Percentiles rank a stretch among this genome's conserved stretches.
Conservation (phyloP, 1,140 invertebrate species). For the Cataglyphis hispanica region DNA sequence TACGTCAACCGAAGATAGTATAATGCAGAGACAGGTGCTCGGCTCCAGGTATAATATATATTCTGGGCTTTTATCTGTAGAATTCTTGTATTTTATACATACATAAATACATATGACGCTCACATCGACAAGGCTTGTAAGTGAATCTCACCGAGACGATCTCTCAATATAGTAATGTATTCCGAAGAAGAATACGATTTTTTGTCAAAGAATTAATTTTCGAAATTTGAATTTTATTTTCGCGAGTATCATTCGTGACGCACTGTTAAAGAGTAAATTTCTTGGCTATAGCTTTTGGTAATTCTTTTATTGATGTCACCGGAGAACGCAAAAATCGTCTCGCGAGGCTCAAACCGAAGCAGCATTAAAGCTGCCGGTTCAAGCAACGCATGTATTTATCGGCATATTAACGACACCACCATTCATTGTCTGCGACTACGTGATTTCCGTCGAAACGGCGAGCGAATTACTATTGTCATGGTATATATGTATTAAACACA, state of each 20-base stretch:
- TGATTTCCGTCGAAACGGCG: constrained; percentile 30
- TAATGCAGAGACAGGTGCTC: constrained; percentile 27
- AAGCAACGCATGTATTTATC: constrained; percentile 44
- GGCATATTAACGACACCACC: constrained; percentile 12
- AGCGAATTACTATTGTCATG: constrained; percentile 69
- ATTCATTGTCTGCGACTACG: constrained; percentile 47
- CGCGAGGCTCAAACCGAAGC: constrained; percentile 13
- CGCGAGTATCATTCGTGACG: neutral
- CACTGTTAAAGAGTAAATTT: neutral
- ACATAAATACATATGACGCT: constrained; percentile 48
- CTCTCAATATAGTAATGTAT: constrained; percentile 26
- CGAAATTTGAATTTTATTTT: neutral
- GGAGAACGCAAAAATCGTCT: neutral
- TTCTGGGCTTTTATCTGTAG: constrained; percentile 38
- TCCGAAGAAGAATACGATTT: neutral
- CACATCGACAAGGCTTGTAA: constrained; percentile 70
- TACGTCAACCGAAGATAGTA: constrained; percentile 10
- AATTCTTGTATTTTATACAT: constrained; percentile 63
- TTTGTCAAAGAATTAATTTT: constrained; percentile 17
- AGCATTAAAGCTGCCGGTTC: constrained; percentile 17
- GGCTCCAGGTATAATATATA: constrained; percentile 28
- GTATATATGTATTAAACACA: constrained; percentile 70
- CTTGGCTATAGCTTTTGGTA: neutral
- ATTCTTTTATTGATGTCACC: neutral
- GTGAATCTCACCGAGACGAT: constrained; percentile 45